Conservation (phyloP, 2,888 invertebrate species). For the Chloromyia formosa region DNA sequence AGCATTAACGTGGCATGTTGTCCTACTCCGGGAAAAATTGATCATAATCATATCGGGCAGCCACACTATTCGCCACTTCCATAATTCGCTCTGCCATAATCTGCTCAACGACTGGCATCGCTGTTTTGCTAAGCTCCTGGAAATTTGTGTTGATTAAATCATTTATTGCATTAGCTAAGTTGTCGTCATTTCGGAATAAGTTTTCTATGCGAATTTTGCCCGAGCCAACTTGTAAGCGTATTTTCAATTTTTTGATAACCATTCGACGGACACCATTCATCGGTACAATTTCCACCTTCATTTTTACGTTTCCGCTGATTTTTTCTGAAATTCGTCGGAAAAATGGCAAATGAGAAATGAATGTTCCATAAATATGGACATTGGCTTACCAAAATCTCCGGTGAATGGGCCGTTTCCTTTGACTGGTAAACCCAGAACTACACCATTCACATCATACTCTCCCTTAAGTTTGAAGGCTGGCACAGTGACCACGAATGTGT, state of each 20-base stretch:
- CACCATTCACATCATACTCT: slow-evolving; percentile 17
- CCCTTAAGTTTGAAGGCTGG: background rate
- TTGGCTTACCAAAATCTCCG: slow-evolving; percentile 9
- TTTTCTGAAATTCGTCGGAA: slow-evolving; percentile 2
- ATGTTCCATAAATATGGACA: no score
- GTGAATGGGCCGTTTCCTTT: slow-evolving; percentile 16
- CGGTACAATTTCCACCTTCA: background rate
- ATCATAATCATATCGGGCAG: background rate
- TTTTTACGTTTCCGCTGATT: background rate
- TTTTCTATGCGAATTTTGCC: background rate
- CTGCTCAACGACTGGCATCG: slow-evolving; percentile 17
- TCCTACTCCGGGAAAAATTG: slow-evolving; percentile 18
- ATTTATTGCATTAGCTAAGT: background rate
- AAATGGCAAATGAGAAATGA: no score
- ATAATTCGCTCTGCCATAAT: background rate
- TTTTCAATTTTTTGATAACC: background rate
- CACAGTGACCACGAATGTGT: background rate
- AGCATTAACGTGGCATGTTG: no score
- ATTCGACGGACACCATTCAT: background rate
- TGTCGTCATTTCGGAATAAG: background rate
- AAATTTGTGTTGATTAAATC: slow-evolving; percentile 17
- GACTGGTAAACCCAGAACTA: slow-evolving; percentile 1
- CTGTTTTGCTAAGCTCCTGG: background rate
- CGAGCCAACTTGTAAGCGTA: background rate
- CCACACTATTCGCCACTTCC: background rate